Evolutionary conservation across 2,113 vertebrate species (phyloP), one percentile per base, ranked within the genome.

Genomic region (Perccottus glenii): DNA sequence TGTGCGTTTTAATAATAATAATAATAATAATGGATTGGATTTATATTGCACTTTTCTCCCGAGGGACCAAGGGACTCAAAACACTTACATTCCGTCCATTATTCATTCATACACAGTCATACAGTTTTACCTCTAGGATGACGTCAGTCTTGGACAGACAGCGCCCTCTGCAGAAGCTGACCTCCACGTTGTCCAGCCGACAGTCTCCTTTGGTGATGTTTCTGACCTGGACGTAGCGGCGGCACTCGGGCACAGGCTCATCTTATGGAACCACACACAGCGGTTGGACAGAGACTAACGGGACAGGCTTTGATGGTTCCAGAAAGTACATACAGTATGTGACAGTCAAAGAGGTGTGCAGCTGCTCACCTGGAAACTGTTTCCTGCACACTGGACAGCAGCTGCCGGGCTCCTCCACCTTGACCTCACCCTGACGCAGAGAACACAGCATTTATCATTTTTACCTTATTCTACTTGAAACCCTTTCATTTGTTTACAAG

Each of bases 131-230:
- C 95, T 97, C 95, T 10, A 94, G 81, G 65, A 94, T 93, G 84
- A 97, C 94, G 1, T 92, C 88, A 2, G 93, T 95, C 85, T 91
- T 91, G 69, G 96, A 96, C 3, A 84, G 85, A 73, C 96, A 97
- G 65, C 83, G 91, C 4, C 96, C 95, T 6, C 90, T 88, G 83
- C 95, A 97, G 91, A 91, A 95, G 92, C 91, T 93, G 85, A 97
- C 95, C 71, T 93, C 93, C 71, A 98, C 94, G 19, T 91, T 90
- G 59, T 92, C 93, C 65, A 96, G 92, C 57, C 77, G 82, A 83
- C 96, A 98, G 78, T 80, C 72, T 5, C 94, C 95, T 77, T 96
- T 96, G 75, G 94, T 93, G 91, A 98, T 92, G 87, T 95, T 97
- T 8, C 93, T 92, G 47, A 93, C 81, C 83, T 96, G 93, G 0